Evolutionary conservation across 30 jellyfish, hydroid and myxozoan species (phyloP).

Genomic region (Aurelia sp.): DNA sequence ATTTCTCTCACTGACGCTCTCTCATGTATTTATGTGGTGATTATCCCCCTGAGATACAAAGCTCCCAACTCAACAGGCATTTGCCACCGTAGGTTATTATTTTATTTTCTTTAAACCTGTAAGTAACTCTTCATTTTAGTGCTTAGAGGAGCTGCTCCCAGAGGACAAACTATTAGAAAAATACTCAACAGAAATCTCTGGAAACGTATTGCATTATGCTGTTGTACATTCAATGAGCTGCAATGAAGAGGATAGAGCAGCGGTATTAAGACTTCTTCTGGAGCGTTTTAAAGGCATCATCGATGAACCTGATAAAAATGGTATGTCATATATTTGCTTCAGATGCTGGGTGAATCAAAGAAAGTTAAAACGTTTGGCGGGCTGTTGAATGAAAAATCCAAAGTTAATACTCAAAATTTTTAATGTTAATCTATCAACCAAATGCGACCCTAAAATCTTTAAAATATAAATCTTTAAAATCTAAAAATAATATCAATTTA

Average conservation of each 20-base stretch:
- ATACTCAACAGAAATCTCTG: slow-evolving; percentile 51
- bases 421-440: no score
- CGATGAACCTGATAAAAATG: slow-evolving; percentile 61
- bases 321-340: slow-evolving; percentile 33
- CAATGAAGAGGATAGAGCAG: slow-evolving; percentile 23
- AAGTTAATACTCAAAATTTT: no score
- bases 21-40: no score
- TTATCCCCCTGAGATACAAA: no score
- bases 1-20: no score
- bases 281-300: slow-evolving; percentile 34
- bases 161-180: background rate
- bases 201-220: slow-evolving; percentile 77
- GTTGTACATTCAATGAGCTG: slow-evolving; percentile 54
- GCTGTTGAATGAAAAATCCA: no score
- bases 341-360: background rate
- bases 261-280: slow-evolving; percentile 43
- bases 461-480: no score
- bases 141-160: slow-evolving; percentile 35
- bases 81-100: no score
- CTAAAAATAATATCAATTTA: no score
- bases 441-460: no score
- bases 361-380: no score
- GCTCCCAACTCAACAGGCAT: no score
- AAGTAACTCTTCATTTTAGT: background rate
- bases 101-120: background rate